A percentile compares a stretch with the other conserved stretches of the same genome.
These are phyloP conservation scores for Chrysolina americana DNA, from an alignment of 2,888 invertebrate genomes.

Conservation along the genomic window DNA sequence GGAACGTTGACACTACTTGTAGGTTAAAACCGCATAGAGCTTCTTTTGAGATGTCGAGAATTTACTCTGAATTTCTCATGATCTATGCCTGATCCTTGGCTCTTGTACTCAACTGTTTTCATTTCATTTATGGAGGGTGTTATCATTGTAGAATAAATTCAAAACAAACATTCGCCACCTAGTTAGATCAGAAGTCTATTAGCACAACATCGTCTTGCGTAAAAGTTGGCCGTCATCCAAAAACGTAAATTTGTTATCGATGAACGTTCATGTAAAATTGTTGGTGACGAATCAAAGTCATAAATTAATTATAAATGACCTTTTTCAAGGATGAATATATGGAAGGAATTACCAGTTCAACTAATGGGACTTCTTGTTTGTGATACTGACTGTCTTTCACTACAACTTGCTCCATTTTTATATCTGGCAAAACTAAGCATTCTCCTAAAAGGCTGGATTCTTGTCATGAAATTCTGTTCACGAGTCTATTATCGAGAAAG, in stretches of 20 bases:
- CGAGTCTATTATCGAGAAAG: too few species aligned
- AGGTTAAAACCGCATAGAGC: too few species aligned
- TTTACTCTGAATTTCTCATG: too few species aligned
- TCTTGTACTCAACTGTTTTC: background rate
- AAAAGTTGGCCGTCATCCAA: background rate
- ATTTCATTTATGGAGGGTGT: background rate
- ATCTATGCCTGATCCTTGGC: too few species aligned
- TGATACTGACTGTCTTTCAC: too few species aligned
- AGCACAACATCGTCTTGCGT: slow-evolving; percentile 7
- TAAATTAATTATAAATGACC: slow-evolving; percentile 15
- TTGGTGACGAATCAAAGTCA: slow-evolving; percentile 2
- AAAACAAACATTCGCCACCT: background rate
- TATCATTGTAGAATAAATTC: background rate
- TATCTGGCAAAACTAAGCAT: too few species aligned
- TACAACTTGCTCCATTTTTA: too few species aligned
- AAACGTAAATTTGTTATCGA: slow-evolving; percentile 5
- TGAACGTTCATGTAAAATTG: background rate
- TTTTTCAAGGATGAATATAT: background rate
- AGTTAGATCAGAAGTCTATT: background rate
- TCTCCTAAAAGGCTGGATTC: too few species aligned
- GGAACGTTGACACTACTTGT: too few species aligned
- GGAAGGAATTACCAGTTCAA: background rate
- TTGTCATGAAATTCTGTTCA: too few species aligned
- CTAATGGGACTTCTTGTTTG: too few species aligned
- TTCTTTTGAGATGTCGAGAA: too few species aligned